Conservation (phyloP, 2,113 vertebrate genomes). For the Psilopogon haemacephalus region DNA sequence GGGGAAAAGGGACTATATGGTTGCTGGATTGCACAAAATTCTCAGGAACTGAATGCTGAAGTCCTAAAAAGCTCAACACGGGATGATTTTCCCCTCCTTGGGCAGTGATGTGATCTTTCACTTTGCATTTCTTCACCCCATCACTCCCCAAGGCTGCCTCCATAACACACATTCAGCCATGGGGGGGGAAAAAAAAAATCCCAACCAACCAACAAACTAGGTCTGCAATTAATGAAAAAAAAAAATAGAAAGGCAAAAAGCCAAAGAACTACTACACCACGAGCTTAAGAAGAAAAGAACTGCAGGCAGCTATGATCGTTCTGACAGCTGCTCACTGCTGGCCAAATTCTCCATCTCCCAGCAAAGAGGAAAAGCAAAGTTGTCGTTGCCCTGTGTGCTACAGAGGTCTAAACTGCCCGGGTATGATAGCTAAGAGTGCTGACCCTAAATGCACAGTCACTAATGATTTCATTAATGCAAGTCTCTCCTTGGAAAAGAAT, state of each 20-base stretch:
- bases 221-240: neutral
- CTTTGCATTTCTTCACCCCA: neutral
- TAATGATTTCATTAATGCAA: slow-evolving; percentile 1
- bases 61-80: neutral
- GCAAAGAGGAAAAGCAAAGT: neutral
- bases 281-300: neutral
- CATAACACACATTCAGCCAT: neutral
- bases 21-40: neutral
- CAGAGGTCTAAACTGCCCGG: neutral
- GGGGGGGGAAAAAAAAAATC: neutral
- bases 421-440: neutral
- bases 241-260: slow-evolving; percentile 1
- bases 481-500: slow-evolving; percentile 31
- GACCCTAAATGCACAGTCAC: neutral
- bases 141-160: neutral
- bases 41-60: neutral
- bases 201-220: neutral
- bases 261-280: neutral
- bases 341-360: neutral
- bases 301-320: neutral
- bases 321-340: neutral
- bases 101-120: neutral
- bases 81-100: neutral
- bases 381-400: neutral
- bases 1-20: neutral